These are phyloP conservation scores for Drosophila orena DNA, from an alignment of 1,140 invertebrate genomes.

Conservation along the genomic window DNA sequence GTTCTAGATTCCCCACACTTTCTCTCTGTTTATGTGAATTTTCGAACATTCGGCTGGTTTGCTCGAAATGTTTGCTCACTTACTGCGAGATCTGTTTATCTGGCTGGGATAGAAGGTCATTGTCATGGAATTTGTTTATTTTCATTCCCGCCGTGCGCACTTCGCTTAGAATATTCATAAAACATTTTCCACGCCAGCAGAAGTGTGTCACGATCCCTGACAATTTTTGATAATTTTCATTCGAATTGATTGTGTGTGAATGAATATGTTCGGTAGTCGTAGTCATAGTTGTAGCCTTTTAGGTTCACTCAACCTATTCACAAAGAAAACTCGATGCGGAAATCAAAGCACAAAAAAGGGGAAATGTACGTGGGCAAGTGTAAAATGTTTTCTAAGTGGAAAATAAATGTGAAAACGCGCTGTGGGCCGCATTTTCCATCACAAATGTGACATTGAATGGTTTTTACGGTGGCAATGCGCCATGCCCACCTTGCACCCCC, in stretches of 20 bases:
- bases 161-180: neutral
- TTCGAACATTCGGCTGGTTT: constrained; percentile 33
- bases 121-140: constrained; percentile 67
- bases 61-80: constrained; percentile 68
- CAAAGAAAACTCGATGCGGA: constrained; percentile 62
- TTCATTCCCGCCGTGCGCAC: neutral
- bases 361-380: constrained; percentile 16
- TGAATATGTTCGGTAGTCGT: too few relatives aligned
- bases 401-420: constrained; percentile 39
- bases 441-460: constrained; percentile 55
- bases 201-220: constrained; percentile 20
- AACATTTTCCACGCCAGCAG: neutral
- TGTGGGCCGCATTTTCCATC: constrained; percentile 63
- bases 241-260: neutral
- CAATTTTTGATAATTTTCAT: constrained; percentile 1
- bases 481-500: constrained; percentile 8
- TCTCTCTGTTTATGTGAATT: constrained; percentile 28
- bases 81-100: constrained; percentile 66
- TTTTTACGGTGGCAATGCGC: constrained; percentile 56
- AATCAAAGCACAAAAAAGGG: constrained; percentile 44
- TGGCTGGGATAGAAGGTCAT: constrained; percentile 71
- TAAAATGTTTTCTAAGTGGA: constrained; percentile 64
- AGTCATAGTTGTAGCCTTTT: too few relatives aligned
- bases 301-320: constrained; percentile 62
- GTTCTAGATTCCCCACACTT: constrained; percentile 29